phyloP scores from a whole-genome alignment of 2,797 vertebrate genomes.

The Eupleurogrammus muticus region DNA sequence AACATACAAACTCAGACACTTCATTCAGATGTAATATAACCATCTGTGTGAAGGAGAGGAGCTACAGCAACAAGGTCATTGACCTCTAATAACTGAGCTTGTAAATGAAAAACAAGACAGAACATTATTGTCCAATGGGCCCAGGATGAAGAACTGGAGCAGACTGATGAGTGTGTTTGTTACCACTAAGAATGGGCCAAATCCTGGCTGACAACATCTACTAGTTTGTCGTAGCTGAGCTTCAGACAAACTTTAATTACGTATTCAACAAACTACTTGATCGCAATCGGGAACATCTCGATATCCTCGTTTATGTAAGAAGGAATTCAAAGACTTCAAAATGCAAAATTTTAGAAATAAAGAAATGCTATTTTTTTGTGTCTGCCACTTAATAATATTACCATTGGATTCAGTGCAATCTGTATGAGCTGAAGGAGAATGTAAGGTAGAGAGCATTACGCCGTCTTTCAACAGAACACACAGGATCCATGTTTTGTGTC shows the following conservation, averaged over 20 bases:
- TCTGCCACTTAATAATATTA: constrained; percentile 32
- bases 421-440: constrained; percentile 13
- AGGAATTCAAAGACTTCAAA: constrained; percentile 4
- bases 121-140: constrained; percentile 36
- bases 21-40: neutral
- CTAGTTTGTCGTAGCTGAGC: constrained; percentile 27
- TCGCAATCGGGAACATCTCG: constrained; percentile 11
- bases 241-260: constrained; percentile 62
- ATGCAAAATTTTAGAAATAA: neutral
- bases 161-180: constrained; percentile 48
- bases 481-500: constrained; percentile 53
- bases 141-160: constrained; percentile 56
- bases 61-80: constrained; percentile 28
- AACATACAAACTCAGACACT: constrained; percentile 18
- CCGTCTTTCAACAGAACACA: constrained; percentile 39
- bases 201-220: constrained; percentile 30
- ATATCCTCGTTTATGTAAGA: constrained; percentile 29
- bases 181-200: constrained; percentile 36
- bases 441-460: constrained; percentile 9
- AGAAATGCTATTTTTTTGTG: constrained; percentile 6
- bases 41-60: constrained; percentile 8
- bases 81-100: constrained; percentile 26
- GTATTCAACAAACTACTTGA: constrained; percentile 58
- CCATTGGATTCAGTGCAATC: constrained; percentile 24
- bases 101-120: constrained; percentile 42